Base-by-base conservation (phyloP, 2,113 vertebrate species). In the Crocuta crocuta region DNA sequence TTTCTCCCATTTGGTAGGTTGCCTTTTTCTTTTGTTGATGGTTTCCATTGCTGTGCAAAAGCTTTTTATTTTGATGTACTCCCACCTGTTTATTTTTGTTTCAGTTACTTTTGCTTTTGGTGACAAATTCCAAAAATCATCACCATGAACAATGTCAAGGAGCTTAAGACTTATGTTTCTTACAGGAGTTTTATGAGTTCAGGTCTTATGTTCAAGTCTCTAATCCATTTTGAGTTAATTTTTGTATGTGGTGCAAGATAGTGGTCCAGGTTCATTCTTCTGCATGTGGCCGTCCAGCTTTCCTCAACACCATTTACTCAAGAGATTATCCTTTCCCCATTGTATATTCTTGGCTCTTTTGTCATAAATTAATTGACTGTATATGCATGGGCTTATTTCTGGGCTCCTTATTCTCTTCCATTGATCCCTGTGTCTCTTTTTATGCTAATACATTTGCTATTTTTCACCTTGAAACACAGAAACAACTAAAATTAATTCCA, bases 391-490 rank as follows among this genome's bases (percentile, higher is more conserved):
- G 28, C 53, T 90, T 35, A 90, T 45, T 84, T 90, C 87, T 84
- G 58, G 58, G 8, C 58, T 35, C n/a, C 66, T 58, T 55, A n/a
- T 66, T 89, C n/a, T 43, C 35, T 76, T 83, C 79, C 58, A 45
- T 12, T 84, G 58, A 95, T 35, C 55, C 65, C n/a, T 23, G 28
- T 84, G 21, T 83, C 35, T 76, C 28, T 45, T 68, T 90, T 84
- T 45, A 84, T 66, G 61, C 45, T 3, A 91, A 45, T 31, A 71
- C 1, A 78, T 53, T 74, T 78, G 15, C 58, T 88, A 55, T 70
- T 94, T 93, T 74, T 85, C 10, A 87, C 39, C 90, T 50, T 63
- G 71, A 88, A 89, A 91, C 66, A 87, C 35, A 92, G 76, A 65
- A 13, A 55, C 3, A 61, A 23, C 28, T 85, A 89, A 55, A 92